Evolutionary conservation across 2,888 invertebrate species (phyloP).

Genomic region (Pollenia griseotomentosa): DNA sequence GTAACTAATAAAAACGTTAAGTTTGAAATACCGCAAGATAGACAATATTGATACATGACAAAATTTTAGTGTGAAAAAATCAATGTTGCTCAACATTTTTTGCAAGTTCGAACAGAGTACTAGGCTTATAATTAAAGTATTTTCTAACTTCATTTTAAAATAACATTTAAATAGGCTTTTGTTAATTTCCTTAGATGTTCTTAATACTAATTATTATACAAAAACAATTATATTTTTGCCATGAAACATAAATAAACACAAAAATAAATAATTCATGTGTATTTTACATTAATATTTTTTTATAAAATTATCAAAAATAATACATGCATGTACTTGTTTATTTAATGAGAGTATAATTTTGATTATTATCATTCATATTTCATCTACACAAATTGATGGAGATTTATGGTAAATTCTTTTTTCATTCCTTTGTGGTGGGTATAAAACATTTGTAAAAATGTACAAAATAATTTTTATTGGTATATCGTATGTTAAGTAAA

Average conservation of each 20-base stretch:
- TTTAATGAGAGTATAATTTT: background rate
- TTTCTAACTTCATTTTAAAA: background rate
- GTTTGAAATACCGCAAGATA: too few species aligned
- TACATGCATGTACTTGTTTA: background rate
- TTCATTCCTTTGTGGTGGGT: background rate
- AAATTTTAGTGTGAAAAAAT: too few species aligned
- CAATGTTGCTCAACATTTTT: too few species aligned
- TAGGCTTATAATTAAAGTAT: too few species aligned
- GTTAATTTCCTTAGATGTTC: slow-evolving; percentile 1
- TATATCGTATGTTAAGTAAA: too few species aligned
- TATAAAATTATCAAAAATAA: too few species aligned
- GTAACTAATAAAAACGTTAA: too few species aligned
- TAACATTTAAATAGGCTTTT: background rate
- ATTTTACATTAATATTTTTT: background rate
- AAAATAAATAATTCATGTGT: background rate
- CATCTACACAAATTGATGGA: background rate
- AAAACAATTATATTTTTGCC: background rate
- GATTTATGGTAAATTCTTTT: slow-evolving; percentile 21
- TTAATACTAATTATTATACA: background rate
- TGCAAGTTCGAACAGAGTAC: too few species aligned
- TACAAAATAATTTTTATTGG: background rate
- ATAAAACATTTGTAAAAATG: background rate
- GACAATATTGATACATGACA: too few species aligned
- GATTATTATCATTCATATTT: slow-evolving; percentile 17
- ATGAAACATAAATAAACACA: background rate